Evolutionary conservation across 2,888 invertebrate genomes (phyloP).

Genomic region (Aplocera efformata): DNA sequence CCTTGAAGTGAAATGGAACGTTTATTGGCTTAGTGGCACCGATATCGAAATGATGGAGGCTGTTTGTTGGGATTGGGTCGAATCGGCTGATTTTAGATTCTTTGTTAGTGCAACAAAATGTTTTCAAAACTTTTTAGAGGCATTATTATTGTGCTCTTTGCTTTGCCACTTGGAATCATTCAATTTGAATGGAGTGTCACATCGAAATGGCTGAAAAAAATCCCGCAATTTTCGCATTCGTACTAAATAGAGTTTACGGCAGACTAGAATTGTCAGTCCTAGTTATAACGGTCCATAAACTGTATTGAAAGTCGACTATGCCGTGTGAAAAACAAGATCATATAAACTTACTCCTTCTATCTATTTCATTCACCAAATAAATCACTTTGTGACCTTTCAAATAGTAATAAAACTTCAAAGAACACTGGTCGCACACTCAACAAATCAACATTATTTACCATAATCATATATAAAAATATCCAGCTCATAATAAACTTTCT

Average conservation of each 20-base stretch:
- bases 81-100: constrained; percentile 6
- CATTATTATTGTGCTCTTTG: too few relatives aligned
- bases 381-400: constrained; percentile 6
- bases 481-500: constrained; percentile 26
- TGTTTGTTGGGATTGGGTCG: constrained; percentile 23
- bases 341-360: background rate
- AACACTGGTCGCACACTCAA: constrained; percentile 25
- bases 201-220: too few relatives aligned
- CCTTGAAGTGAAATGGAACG: constrained; percentile 48
- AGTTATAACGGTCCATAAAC: too few relatives aligned
- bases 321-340: too few relatives aligned
- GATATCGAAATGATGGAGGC: constrained; percentile 37
- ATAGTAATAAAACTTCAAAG: constrained; percentile 11
- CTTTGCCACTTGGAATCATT: too few relatives aligned
- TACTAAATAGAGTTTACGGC: too few relatives aligned
- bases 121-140: too few relatives aligned
- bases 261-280: too few relatives aligned
- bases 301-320: too few relatives aligned
- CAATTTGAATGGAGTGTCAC: too few relatives aligned
- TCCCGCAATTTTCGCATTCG: too few relatives aligned
- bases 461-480: constrained; percentile 26
- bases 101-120: too few relatives aligned
- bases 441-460: constrained; percentile 27
- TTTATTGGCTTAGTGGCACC: constrained; percentile 40
- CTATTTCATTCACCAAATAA: constrained; percentile 2